Conservation (phyloP, 2,113 vertebrate species). For the Crotalus viridis region DNA sequence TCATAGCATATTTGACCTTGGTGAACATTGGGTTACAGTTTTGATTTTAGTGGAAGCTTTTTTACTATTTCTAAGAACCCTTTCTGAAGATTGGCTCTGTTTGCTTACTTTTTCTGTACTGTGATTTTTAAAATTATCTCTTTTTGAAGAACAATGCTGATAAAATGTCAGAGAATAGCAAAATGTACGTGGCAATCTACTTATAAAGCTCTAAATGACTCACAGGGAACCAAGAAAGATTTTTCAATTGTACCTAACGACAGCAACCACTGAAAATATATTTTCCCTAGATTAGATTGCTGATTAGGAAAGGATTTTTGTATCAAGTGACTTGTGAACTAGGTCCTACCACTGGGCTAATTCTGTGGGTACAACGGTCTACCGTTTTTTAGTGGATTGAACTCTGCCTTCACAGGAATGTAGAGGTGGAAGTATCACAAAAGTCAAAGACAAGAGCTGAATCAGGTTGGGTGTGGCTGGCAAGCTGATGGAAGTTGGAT, state of each 20-base stretch:
- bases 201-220: not conserved
- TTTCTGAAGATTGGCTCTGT: not conserved
- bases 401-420: not conserved
- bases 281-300: not conserved
- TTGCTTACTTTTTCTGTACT: not conserved
- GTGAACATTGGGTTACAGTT: not conserved
- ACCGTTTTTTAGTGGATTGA: not conserved
- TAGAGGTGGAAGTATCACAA: not conserved
- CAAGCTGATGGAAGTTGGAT: not conserved
- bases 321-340: not conserved
- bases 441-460: not conserved
- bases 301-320: not conserved
- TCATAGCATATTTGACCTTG: not conserved
- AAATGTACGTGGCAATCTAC: not conserved
- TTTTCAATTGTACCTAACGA: not conserved
- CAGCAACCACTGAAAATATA: not conserved
- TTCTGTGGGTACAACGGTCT: not conserved
- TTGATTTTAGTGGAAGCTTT: not conserved
- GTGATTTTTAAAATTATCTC: not conserved
- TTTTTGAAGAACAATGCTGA: not conserved
- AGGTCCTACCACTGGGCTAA: not conserved
- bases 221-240: not conserved
- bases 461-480: not conserved
- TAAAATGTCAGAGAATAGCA: not conserved
- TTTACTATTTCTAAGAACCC: not conserved